These are phyloP conservation scores for Gavialis gangeticus DNA, from an alignment of 2,113 vertebrate species.

Conservation along the genomic window DNA sequence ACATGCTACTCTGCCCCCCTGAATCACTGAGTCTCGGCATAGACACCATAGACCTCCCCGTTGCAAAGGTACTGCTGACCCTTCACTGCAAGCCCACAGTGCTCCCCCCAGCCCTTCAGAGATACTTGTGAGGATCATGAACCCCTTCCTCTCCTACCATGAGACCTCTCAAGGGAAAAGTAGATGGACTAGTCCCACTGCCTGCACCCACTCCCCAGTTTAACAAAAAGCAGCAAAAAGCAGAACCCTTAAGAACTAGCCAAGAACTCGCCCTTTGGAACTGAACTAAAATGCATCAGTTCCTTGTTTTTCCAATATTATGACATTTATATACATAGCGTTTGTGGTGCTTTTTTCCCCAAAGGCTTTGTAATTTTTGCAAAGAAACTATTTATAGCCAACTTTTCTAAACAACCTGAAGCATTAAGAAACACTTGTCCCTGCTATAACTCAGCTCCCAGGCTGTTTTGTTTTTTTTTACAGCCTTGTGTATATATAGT, in stretches of 20 bases:
- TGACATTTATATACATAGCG: fast-evolving
- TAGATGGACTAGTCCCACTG: not conserved
- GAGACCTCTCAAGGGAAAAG: no score
- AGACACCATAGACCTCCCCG: not conserved
- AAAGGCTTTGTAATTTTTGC: not conserved
- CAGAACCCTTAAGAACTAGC: fast-evolving
- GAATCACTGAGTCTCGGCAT: not conserved
- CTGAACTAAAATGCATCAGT: not conserved
- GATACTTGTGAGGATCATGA: no score
- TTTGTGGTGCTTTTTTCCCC: fast-evolving
- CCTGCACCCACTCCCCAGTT: not conserved
- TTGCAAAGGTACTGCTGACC: not conserved
- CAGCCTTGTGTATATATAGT: not conserved
- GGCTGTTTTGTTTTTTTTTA: not conserved
- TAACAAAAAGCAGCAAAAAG: fast-evolving
- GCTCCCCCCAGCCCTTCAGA: not conserved
- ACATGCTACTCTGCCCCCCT: not conserved
- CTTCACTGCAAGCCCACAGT: not conserved
- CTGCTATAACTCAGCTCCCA: not conserved
- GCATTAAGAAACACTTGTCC: not conserved
- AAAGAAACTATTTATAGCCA: not conserved
- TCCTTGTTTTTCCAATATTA: fast-evolving
- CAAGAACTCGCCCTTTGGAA: fast-evolving
- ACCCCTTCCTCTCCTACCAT: no score
- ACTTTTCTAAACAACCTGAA: not conserved